These are phyloP conservation scores for Caenorhabditis plicata DNA, from an alignment of 2,888 invertebrate genomes.

Conservation along the genomic window DNA sequence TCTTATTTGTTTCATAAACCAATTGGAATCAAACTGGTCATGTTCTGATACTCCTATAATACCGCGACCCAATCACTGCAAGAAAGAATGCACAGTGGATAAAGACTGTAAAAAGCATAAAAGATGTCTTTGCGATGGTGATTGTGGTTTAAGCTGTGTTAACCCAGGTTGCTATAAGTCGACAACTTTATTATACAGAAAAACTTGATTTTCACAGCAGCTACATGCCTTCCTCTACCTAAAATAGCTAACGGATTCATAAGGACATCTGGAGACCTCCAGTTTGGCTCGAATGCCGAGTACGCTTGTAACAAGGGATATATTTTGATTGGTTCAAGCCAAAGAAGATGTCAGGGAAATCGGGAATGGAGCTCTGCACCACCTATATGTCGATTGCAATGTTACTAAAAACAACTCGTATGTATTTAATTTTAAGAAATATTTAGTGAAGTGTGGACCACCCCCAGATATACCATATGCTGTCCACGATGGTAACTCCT, in stretches of 20 bases:
- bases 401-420: slow-evolving; percentile 21
- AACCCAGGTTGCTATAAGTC: slow-evolving; percentile 80
- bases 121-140: slow-evolving; percentile 91
- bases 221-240: slow-evolving; percentile 64
- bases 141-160: slow-evolving; percentile 93
- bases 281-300: slow-evolving; percentile 64
- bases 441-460: slow-evolving; percentile 67
- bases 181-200: too few relatives aligned
- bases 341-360: slow-evolving; percentile 68
- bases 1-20: too few relatives aligned
- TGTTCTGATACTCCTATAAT: too few relatives aligned
- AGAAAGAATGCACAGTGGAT: slow-evolving; percentile 77
- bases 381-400: slow-evolving; percentile 66
- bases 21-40: too few relatives aligned
- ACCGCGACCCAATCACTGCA: slow-evolving; percentile 36
- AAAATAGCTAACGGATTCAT: slow-evolving; percentile 65
- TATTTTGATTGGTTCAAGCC: slow-evolving; percentile 66
- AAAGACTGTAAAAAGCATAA: slow-evolving; percentile 85
- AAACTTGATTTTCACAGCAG: slow-evolving; percentile 55
- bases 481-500: slow-evolving; percentile 76
- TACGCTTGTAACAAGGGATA: slow-evolving; percentile 68
- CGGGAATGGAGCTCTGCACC: slow-evolving; percentile 68
- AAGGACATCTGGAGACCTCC: slow-evolving; percentile 64
- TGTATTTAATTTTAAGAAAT: neutral
- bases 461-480: slow-evolving; percentile 69